These are phyloP conservation scores for Motacilla alba DNA, from an alignment of 2,113 vertebrate species.

Conservation along the genomic window DNA sequence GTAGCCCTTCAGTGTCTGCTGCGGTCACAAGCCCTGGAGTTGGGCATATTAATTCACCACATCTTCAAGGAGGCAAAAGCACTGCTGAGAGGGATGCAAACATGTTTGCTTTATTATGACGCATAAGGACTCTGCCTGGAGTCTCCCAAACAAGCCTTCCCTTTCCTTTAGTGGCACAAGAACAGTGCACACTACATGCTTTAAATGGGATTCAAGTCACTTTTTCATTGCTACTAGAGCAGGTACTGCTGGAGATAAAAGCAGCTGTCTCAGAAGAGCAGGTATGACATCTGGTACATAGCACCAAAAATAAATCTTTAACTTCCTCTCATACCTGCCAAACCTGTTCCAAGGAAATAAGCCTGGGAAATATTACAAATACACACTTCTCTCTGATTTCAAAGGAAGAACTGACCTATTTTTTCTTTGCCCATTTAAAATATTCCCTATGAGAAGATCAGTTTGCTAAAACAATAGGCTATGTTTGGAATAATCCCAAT, in stretches of 20 bases:
- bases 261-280: slow-evolving; percentile 63
- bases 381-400: slow-evolving; percentile 52
- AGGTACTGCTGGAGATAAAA: slow-evolving; percentile 66
- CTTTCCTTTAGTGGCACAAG: slow-evolving; percentile 18
- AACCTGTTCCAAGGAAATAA: slow-evolving; percentile 50
- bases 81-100: slow-evolving; percentile 2
- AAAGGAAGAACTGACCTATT: slow-evolving; percentile 64
- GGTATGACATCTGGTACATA: slow-evolving; percentile 64
- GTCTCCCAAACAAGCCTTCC: slow-evolving; percentile 38
- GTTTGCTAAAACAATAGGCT: slow-evolving; percentile 31
- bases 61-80: not conserved
- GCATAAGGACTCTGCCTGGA: slow-evolving; percentile 25
- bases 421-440: slow-evolving; percentile 35
- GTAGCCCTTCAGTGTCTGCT: not conserved
- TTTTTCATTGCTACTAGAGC: slow-evolving; percentile 48
- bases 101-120: slow-evolving; percentile 6
- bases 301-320: slow-evolving; percentile 71
- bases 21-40: not conserved
- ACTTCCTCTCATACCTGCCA: slow-evolving; percentile 67
- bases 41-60: not conserved
- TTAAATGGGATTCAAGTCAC: slow-evolving; percentile 56
- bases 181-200: slow-evolving; percentile 45
- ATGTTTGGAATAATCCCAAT: slow-evolving; percentile 2
- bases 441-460: slow-evolving; percentile 32
- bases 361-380: slow-evolving; percentile 56